phyloP scores from a whole-genome alignment of 2,113 vertebrate species.

The Python bivittatus region DNA sequence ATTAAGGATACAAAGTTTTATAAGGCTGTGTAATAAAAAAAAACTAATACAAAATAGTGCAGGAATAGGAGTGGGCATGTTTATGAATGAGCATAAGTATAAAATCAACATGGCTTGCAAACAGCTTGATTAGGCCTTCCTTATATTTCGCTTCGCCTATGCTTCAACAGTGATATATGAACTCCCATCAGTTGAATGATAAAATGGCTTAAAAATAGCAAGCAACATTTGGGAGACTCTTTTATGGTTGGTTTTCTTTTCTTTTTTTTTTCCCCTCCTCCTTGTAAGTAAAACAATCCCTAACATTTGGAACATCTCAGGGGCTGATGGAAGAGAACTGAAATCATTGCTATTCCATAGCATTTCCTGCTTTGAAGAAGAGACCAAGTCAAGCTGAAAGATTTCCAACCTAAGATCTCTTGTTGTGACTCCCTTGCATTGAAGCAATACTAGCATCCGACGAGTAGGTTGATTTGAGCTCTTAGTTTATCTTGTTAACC shows the following conservation, averaged over 20 bases:
- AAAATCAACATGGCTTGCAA: not conserved
- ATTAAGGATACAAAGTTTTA: not conserved
- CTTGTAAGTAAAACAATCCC: not conserved
- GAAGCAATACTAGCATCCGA: not conserved
- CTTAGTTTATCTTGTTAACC: not conserved
- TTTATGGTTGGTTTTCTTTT: not conserved
- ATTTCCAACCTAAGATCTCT: not conserved
- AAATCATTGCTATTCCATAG: not conserved
- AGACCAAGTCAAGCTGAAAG: not conserved
- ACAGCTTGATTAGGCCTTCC: not conserved
- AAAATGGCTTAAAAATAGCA: not conserved
- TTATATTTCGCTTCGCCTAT: not conserved
- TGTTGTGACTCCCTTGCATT: not conserved
- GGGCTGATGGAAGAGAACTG: not conserved
- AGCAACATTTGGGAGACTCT: not conserved
- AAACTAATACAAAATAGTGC: too few species aligned
- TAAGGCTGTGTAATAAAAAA: not conserved
- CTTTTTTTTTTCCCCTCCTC: not conserved
- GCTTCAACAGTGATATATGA: not conserved
- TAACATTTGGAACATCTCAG: not conserved
- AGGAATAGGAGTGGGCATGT: not conserved
- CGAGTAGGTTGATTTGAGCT: not conserved
- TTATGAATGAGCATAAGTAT: not conserved
- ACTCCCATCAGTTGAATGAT: not conserved
- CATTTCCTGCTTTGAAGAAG: not conserved